Conservation (phyloP, 2,888 invertebrate species). For the Acanthosepion pharaonis region DNA sequence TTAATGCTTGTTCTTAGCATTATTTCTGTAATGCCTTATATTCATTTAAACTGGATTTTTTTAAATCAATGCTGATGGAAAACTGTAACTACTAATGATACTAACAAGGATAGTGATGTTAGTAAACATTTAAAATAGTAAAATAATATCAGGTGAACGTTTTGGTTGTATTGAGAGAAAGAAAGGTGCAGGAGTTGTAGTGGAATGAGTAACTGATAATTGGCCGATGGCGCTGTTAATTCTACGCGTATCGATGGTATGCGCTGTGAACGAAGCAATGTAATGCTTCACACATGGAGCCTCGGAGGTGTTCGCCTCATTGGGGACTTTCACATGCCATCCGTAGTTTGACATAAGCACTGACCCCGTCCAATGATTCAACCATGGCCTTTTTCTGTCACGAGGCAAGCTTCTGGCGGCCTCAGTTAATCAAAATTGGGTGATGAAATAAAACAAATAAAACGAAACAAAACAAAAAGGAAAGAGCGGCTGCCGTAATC, state of each 20-base stretch:
- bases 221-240: background rate
- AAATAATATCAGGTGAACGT: background rate
- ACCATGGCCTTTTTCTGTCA: background rate
- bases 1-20: background rate
- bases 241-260: background rate
- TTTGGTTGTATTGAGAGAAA: background rate
- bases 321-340: background rate
- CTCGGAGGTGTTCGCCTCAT: background rate
- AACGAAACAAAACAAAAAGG: background rate
- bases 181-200: background rate
- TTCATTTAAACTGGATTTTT: background rate
- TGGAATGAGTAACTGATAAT: background rate
- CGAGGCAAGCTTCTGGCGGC: background rate
- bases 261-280: background rate
- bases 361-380: background rate
- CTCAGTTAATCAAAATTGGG: background rate
- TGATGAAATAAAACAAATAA: background rate
- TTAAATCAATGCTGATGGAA: background rate
- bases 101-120: background rate
- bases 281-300: conserved; percentile 2
- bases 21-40: background rate
- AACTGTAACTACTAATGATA: background rate
- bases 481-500: background rate
- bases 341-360: background rate
- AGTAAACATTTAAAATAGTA: background rate